Conservation (phyloP, 2,797 vertebrate species). For the Hydrophis major region DNA sequence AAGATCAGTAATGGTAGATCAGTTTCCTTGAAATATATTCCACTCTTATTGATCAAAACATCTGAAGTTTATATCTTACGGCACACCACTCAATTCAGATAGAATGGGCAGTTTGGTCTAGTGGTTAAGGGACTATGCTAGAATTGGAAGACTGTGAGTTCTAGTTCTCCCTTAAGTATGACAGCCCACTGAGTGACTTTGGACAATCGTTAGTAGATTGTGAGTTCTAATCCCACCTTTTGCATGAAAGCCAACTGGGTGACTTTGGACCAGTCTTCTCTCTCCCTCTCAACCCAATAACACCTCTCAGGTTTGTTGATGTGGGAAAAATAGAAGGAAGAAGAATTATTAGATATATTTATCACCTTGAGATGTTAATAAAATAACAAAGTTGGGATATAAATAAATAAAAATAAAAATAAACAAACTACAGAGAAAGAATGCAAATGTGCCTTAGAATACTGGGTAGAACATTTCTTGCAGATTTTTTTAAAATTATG, state of each 20-base stretch:
- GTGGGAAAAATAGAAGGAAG: no score
- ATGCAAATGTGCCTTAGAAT: neutral
- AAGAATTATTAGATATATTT: neutral
- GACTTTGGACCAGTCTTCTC: no score
- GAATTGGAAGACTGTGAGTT: no score
- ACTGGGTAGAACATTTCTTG: neutral
- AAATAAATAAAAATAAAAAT: neutral
- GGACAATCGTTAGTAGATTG: no score
- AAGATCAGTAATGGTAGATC: neutral
- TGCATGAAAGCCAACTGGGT: no score
- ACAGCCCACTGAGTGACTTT: no score
- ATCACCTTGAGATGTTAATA: neutral
- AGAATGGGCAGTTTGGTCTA: no score
- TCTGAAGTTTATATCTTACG: neutral
- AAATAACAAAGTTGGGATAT: neutral
- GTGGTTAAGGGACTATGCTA: no score
- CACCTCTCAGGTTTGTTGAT: no score
- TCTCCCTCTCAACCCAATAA: no score
- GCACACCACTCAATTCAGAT: neutral
- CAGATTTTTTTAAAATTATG: neutral
- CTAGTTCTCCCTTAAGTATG: no score
- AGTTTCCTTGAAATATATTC: neutral
- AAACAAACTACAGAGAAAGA: neutral
- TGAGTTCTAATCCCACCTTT: no score
- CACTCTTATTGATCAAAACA: neutral